phyloP scores from a whole-genome alignment of 2,113 vertebrate species.

The Forbesichthys papilliferus region DNA sequence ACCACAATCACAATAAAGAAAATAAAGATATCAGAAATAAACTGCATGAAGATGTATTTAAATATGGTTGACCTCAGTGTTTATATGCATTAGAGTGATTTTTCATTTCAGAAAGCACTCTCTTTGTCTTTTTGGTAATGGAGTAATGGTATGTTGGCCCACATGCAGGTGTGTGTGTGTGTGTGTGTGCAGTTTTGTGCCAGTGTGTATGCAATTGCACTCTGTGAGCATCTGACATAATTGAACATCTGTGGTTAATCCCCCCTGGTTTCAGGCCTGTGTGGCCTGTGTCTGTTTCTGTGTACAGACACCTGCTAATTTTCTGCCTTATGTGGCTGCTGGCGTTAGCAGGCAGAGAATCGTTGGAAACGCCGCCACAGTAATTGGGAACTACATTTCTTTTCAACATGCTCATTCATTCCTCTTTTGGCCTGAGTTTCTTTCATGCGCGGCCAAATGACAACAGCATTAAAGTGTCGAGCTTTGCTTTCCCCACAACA shows the following conservation, averaged over 20 bases:
- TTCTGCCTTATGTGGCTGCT: slow-evolving; percentile 58
- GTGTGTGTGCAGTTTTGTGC: neutral
- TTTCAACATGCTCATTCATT: slow-evolving; percentile 59
- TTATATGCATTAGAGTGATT: no score
- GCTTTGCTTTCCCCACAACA: slow-evolving; percentile 62
- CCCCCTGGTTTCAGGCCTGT: slow-evolving; percentile 35
- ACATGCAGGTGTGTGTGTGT: slow-evolving; percentile 5
- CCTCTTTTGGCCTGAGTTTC: slow-evolving; percentile 53
- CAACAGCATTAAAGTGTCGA: slow-evolving; percentile 68
- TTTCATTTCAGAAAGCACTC: no score
- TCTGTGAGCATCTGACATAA: slow-evolving; percentile 36
- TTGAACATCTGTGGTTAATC: slow-evolving; percentile 60
- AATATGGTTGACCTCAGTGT: no score
- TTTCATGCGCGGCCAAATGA: slow-evolving; percentile 76
- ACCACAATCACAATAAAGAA: no score
- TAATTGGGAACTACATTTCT: slow-evolving; percentile 74
- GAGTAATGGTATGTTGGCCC: neutral
- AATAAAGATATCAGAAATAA: no score
- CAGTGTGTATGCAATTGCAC: slow-evolving; percentile 28
- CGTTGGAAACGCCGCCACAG: slow-evolving; percentile 48
- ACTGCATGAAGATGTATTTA: neutral
- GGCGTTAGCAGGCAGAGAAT: slow-evolving; percentile 49
- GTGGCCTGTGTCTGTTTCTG: slow-evolving; percentile 62
- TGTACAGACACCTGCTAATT: slow-evolving; percentile 79
- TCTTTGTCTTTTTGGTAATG: no score